phyloP scores from a whole-genome alignment of 2,113 vertebrate genomes.

The Sylvicapra grimmia region DNA sequence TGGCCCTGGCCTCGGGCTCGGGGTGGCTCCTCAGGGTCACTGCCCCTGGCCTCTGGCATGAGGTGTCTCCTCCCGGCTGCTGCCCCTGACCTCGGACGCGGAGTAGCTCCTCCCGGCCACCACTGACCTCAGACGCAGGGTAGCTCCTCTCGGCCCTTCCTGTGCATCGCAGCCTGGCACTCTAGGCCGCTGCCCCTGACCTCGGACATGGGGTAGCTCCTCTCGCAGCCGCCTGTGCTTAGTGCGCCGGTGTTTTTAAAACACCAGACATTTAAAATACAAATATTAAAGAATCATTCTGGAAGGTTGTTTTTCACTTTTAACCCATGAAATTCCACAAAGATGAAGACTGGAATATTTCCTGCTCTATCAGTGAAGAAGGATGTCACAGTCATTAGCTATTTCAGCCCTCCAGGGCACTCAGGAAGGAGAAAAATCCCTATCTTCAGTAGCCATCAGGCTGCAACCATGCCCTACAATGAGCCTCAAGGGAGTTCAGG shows the following conservation, averaged over 20 bases:
- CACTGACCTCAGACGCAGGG: rapidly evolving
- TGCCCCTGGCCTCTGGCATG: too few species aligned
- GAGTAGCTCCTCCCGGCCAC: too few species aligned
- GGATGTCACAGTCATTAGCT: background rate
- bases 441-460: background rate
- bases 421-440: background rate
- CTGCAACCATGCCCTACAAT: background rate
- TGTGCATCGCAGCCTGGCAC: too few species aligned
- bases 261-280: background rate
- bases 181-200: too few species aligned
- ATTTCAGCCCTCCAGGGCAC: background rate
- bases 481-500: background rate
- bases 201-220: rapidly evolving
- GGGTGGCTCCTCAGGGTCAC: too few species aligned
- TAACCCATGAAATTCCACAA: background rate
- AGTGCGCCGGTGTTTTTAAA: too few species aligned
- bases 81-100: rapidly evolving
- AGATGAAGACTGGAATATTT: background rate
- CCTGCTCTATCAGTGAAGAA: background rate
- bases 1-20: too few species aligned
- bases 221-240: too few species aligned
- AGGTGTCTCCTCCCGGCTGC: too few species aligned
- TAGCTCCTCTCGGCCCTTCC: too few species aligned
- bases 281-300: background rate
- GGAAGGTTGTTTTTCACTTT: background rate